Conservation (phyloP, 2,888 invertebrate genomes). For the Rhagophthalmus giganteus region DNA sequence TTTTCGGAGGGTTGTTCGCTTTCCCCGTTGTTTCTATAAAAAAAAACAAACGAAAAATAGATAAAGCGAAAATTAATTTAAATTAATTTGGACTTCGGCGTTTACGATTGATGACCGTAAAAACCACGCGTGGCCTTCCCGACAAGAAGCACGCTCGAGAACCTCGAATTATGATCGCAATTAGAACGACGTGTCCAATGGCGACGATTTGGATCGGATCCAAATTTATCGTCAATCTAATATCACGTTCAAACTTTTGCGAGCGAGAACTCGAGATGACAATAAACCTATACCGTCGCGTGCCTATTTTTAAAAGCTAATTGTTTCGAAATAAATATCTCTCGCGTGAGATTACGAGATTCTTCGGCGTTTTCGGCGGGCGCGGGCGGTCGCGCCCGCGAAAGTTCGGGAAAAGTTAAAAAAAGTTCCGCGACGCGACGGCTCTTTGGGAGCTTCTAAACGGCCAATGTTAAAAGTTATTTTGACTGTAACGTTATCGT, state of each 20-base stretch:
- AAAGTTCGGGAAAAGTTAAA: constrained; percentile 8
- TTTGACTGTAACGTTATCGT: constrained; percentile 31
- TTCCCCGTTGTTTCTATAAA: too few relatives aligned
- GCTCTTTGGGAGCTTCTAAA: constrained; percentile 23
- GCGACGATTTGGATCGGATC: constrained; percentile 32
- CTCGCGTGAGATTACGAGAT: too few relatives aligned
- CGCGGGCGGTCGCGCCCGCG: background rate
- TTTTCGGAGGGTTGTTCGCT: too few relatives aligned
- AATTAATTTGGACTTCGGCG: background rate
- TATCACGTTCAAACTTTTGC: too few relatives aligned
- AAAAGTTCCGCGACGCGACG: constrained; percentile 24
- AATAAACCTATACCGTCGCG: too few relatives aligned
- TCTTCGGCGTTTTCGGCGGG: background rate
- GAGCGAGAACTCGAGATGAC: too few relatives aligned
- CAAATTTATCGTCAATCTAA: too few relatives aligned
- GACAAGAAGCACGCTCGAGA: constrained; percentile 11
- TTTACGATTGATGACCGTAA: background rate
- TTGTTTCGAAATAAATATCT: background rate
- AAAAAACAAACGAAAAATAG: too few relatives aligned
- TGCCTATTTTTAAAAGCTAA: background rate
- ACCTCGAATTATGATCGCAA: constrained; percentile 35
- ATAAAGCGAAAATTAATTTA: background rate
- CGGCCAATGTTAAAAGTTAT: constrained; percentile 28
- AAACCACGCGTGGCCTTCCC: background rate
- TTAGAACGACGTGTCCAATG: constrained; percentile 36